Evolutionary conservation across 2,888 invertebrate species (phyloP).

Genomic region (Altica lythri): DNA sequence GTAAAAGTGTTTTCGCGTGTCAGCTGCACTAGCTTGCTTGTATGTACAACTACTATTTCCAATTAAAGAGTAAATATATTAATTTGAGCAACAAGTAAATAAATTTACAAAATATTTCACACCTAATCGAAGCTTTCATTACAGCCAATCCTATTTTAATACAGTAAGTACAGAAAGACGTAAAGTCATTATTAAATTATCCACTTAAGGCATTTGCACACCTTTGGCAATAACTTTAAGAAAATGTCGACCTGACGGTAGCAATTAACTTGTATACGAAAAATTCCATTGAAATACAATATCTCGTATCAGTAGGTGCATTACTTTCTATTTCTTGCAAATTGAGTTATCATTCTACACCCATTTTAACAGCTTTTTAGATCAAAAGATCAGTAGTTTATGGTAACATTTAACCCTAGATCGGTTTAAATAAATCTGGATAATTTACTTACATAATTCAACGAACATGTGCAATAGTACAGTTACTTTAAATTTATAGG

Average conservation of each 20-base stretch:
- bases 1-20: too few species aligned
- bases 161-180: neutral
- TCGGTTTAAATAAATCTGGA: conserved; percentile 11
- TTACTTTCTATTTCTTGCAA: conserved; percentile 18
- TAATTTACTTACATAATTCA: conserved; percentile 22
- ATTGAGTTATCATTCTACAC: conserved; percentile 22
- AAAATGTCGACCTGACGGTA: conserved; percentile 8
- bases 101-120: too few species aligned
- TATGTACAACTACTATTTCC: too few species aligned
- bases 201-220: conserved; percentile 9
- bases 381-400: conserved; percentile 19
- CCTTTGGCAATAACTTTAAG: conserved; percentile 11
- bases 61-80: too few species aligned
- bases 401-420: conserved; percentile 29
- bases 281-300: conserved; percentile 15
- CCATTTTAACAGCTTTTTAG: conserved; percentile 18
- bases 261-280: conserved; percentile 19
- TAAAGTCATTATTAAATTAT: neutral
- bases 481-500: too few species aligned
- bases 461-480: too few species aligned
- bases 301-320: conserved; percentile 3
- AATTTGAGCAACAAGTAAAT: too few species aligned
- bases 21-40: too few species aligned
- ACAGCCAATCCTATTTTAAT: too few species aligned
- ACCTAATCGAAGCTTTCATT: too few species aligned